Evolutionary conservation across 2,888 invertebrate species (phyloP).

Genomic region (Acronicta leporina): DNA sequence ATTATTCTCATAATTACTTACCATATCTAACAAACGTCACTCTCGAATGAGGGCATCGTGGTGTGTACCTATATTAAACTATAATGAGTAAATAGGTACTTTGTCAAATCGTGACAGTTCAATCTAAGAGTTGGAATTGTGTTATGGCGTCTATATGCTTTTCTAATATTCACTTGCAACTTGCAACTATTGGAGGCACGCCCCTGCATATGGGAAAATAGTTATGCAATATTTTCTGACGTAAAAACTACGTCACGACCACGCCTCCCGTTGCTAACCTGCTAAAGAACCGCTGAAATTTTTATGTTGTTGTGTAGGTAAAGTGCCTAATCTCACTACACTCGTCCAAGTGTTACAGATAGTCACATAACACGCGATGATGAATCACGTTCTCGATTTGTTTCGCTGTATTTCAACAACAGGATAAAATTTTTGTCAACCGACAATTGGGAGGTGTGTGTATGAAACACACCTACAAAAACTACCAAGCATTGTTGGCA

Average conservation of each 20-base stretch:
- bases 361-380: conserved; percentile 31
- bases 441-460: conserved; percentile 25
- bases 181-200: conserved; percentile 36
- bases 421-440: conserved; percentile 28
- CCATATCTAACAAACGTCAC: conserved; percentile 14
- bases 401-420: conserved; percentile 20
- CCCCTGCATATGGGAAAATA: conserved; percentile 28
- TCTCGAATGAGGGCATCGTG: background rate
- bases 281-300: conserved; percentile 40
- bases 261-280: conserved; percentile 79
- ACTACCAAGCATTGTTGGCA: background rate
- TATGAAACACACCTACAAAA: conserved; percentile 16
- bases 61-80: conserved; percentile 3
- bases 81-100: conserved; percentile 14
- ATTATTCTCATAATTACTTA: background rate
- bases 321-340: conserved; percentile 41
- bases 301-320: conserved; percentile 63
- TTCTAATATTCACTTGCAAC: conserved; percentile 36
- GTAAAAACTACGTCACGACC: conserved; percentile 75
- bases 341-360: conserved; percentile 16
- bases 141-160: conserved; percentile 29
- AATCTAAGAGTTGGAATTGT: conserved; percentile 22
- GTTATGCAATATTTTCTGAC: conserved; percentile 67
- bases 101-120: conserved; percentile 20
- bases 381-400: conserved; percentile 30